Base-by-base conservation (phyloP, 2,113 vertebrate species). In the Lophura nycthemera region DNA sequence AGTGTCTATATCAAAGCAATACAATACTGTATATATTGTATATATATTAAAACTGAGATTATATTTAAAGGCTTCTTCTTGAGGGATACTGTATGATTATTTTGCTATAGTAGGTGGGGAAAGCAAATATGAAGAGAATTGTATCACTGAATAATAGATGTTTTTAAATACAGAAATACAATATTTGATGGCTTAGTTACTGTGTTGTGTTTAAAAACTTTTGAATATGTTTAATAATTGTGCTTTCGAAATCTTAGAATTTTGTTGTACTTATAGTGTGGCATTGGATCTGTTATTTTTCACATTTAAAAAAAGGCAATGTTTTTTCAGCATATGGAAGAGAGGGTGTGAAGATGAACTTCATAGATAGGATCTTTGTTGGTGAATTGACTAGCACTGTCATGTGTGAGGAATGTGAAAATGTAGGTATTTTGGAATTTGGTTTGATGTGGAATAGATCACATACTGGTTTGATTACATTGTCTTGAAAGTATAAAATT, bases 341-440 rank as follows among this genome's bases (percentile, higher is more conserved):
- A 98, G 99, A 99, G 97, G 99, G 99, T 74, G 98, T 99, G 96
- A 99, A 98, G 98, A 99, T 99, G 99, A 99, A 99, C 97, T 99
- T 99, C 96, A 98, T 99, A 93, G 99, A 99, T 97, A 99, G 98
- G 86, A 99, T 99, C 97, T 99, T 99, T 98, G 98, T 99, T 78
- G 99, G 99, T 97, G 99, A 99, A 98, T 98, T 99, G 93, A 99
- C 99, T 93, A 99, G 99, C 98, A 99, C 99, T 71, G 99, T 99
- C 91, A 99, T 99, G 99, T 99, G 99, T 98, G 99, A 99, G 97
- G 99, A 99, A 97, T 99, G 99, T 97, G 98, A 99, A 96, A 98
- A 99, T 96, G 99, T 99, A 98, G 98, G 99, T 98, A 95, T 96
- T 96, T 91, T 96, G 91, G 82, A 97, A 96, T 95, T 97, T 92